These are phyloP conservation scores for Neoseiulus cucumeris DNA, from an alignment of 1,140 invertebrate genomes.

Conservation along the genomic window DNA sequence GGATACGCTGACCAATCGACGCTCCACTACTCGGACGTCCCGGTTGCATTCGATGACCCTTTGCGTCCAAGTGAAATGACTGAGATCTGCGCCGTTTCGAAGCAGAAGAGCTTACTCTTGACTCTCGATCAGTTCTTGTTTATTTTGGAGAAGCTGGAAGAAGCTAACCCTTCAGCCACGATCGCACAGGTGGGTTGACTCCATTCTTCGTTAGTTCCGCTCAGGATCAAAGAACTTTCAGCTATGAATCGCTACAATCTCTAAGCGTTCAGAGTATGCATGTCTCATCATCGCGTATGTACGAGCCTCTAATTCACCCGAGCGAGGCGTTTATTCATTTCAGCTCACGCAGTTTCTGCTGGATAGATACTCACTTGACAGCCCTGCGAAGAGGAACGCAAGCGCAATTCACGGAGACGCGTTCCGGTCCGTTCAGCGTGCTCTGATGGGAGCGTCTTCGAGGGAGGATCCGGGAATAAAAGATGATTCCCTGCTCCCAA, in stretches of 20 bases:
- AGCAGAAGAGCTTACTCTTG: neutral
- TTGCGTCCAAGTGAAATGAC: neutral
- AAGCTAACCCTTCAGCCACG: neutral
- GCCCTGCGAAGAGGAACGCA: neutral
- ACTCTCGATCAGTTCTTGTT: neutral
- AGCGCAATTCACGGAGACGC: neutral
- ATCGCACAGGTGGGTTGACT: neutral
- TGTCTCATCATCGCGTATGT: too few relatives aligned
- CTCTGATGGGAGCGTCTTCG: neutral
- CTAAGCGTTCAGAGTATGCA: too few relatives aligned
- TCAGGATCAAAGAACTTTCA: too few relatives aligned
- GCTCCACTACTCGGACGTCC: neutral
- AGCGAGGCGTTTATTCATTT: too few relatives aligned
- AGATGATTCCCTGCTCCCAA: neutral
- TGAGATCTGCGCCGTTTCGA: neutral
- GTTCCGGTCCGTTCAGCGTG: neutral
- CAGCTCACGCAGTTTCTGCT: neutral
- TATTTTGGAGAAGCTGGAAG: neutral
- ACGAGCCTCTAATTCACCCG: too few relatives aligned
- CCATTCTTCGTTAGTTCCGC: too few relatives aligned
- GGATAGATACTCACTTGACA: neutral
- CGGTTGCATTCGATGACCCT: neutral
- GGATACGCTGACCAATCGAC: too few relatives aligned
- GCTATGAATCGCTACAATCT: too few relatives aligned
- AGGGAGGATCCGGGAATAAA: neutral